Conservation (phyloP, 1,140 invertebrate species). For the Solen grandis region DNA sequence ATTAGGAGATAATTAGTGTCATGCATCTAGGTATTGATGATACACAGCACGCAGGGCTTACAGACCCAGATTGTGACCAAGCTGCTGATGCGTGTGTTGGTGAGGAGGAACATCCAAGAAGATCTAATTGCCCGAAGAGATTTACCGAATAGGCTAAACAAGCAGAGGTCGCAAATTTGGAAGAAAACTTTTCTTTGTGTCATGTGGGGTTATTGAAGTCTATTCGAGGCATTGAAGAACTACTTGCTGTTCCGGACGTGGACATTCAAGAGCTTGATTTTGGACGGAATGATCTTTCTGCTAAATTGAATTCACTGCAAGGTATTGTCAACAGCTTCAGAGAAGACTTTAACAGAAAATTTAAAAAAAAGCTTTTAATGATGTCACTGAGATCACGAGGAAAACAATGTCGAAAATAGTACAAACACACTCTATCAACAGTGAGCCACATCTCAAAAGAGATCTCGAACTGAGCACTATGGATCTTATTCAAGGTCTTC, state of each 20-base stretch:
- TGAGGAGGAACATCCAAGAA: not conserved
- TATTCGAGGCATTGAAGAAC: not conserved
- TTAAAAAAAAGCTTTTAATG: not conserved
- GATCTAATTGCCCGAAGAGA: not conserved
- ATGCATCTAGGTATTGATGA: not conserved
- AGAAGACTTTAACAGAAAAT: not conserved
- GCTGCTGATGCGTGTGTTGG: not conserved
- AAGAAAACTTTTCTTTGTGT: not conserved
- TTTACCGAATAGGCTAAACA: not conserved
- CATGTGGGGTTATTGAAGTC: not conserved
- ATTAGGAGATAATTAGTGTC: not conserved
- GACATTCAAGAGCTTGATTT: not conserved
- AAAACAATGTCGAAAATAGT: not conserved
- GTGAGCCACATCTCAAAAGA: not conserved
- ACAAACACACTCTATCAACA: not conserved
- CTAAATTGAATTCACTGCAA: not conserved
- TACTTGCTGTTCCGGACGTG: not conserved
- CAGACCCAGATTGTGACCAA: not conserved
- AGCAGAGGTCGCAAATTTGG: not conserved
- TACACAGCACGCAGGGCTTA: not conserved
- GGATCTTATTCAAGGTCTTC: too few relatives aligned
- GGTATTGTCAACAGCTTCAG: not conserved
- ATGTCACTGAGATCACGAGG: not conserved
- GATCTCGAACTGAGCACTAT: not conserved
- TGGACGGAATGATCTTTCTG: not conserved